Conservation (phyloP, 2,797 vertebrate species). For the Coregonus sp. region DNA sequence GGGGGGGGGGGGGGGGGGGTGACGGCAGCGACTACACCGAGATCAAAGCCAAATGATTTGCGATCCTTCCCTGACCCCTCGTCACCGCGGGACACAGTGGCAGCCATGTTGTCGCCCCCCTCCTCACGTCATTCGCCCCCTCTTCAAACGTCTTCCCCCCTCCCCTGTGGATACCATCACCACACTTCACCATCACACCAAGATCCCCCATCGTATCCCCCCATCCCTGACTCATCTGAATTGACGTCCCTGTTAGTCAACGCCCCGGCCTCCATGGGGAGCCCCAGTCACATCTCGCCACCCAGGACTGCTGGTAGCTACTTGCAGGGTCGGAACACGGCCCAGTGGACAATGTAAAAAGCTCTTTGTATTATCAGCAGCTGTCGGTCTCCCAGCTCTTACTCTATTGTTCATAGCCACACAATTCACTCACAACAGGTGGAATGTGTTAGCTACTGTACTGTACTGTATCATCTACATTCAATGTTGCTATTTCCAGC, state of each 20-base stretch:
- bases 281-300: no score
- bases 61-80: conserved; percentile 83
- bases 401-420: conserved; percentile 19
- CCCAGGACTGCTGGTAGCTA: no score
- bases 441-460: background rate
- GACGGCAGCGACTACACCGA: conserved; percentile 79
- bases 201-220: conserved; percentile 35
- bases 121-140: conserved; percentile 30
- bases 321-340: no score
- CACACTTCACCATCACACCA: conserved; percentile 23
- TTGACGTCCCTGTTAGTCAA: conserved; percentile 13
- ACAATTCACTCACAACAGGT: background rate
- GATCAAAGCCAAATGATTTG: conserved; percentile 84
- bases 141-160: conserved; percentile 33
- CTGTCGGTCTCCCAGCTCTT: conserved; percentile 15
- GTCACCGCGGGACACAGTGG: conserved; percentile 72
- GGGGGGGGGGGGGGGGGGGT: conserved; percentile 65
- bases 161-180: conserved; percentile 33
- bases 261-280: no score
- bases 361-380: conserved; percentile 31
- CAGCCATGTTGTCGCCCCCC: conserved; percentile 45
- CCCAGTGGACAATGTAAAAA: conserved; percentile 15
- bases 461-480: background rate
- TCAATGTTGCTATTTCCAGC: conserved; percentile 41
- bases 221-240: conserved; percentile 41